Evolutionary conservation across 1,140 invertebrate species (phyloP).

Genomic region (Paralvinella palmiformis): DNA sequence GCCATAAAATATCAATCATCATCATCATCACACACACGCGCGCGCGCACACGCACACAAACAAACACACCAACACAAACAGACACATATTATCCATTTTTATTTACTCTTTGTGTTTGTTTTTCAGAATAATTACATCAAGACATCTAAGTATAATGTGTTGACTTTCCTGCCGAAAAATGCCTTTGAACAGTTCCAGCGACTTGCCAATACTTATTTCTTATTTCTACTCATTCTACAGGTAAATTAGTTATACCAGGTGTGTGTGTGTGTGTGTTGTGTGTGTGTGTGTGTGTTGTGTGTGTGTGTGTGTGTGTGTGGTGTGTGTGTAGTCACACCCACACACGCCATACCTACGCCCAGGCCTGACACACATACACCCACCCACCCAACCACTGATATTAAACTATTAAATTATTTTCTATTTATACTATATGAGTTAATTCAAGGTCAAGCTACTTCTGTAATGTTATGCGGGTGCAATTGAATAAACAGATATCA

Average conservation of each 20-base stretch:
- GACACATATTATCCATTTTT: neutral
- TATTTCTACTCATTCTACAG: constrained; percentile 96
- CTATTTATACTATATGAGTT: no score
- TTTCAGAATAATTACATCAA: constrained; percentile 92
- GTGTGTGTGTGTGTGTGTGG: no score
- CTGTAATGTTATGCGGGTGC: no score
- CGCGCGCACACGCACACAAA: neutral
- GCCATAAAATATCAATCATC: neutral
- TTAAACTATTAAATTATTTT: neutral
- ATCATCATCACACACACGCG: neutral
- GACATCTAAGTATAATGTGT: constrained; percentile 91
- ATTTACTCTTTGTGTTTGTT: neutral
- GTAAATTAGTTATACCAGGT: constrained; percentile 63
- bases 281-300: no score
- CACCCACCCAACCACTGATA: neutral
- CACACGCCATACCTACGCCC: neutral
- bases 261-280: no score
- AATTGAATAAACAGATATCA: no score
- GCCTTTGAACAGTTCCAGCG: constrained; percentile 95
- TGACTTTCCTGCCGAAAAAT: constrained; percentile 94
- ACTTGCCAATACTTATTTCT: constrained; percentile 95
- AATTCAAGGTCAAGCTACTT: no score
- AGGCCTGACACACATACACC: neutral
- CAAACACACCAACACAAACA: neutral
- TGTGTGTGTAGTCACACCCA: no score